phyloP scores from a whole-genome alignment of 2,113 vertebrate genomes.

The Hyperoodon ampullatus region DNA sequence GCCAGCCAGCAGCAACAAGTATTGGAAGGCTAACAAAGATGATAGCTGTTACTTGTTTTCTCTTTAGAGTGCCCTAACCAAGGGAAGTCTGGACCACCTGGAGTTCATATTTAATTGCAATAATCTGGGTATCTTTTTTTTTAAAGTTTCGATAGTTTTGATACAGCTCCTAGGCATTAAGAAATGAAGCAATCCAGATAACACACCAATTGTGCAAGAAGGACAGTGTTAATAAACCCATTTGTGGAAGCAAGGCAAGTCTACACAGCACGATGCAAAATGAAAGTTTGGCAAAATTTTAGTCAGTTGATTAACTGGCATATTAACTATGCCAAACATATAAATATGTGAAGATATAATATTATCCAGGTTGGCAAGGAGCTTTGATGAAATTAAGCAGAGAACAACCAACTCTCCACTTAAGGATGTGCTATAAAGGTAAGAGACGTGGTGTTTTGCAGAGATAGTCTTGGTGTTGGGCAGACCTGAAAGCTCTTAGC shows the following conservation, averaged over 20 bases:
- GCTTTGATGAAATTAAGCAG: constrained; percentile 23
- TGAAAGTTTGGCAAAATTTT: not conserved
- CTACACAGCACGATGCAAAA: not conserved
- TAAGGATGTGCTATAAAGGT: not conserved
- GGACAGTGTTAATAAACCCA: not conserved
- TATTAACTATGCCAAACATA: not conserved
- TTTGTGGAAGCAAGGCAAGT: not conserved
- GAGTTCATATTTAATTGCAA: not conserved
- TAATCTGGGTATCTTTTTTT: not conserved
- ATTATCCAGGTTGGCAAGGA: not conserved
- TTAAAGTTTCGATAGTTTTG: not conserved
- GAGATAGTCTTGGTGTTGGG: not conserved
- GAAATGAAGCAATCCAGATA: constrained; percentile 3
- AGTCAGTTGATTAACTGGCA: not conserved
- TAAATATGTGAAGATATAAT: not conserved
- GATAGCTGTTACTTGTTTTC: constrained; percentile 42
- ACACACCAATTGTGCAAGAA: not conserved
- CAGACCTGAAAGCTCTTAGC: not conserved
- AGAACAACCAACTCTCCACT: not conserved
- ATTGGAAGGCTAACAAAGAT: constrained; percentile 24
- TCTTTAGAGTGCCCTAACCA: not conserved
- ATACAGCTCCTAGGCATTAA: not conserved
- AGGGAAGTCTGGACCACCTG: not conserved
- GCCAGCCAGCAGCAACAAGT: not conserved
- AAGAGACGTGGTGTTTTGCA: not conserved